phyloP scores from a whole-genome alignment of 2,113 vertebrate species.

The Lophius piscatorius region DNA sequence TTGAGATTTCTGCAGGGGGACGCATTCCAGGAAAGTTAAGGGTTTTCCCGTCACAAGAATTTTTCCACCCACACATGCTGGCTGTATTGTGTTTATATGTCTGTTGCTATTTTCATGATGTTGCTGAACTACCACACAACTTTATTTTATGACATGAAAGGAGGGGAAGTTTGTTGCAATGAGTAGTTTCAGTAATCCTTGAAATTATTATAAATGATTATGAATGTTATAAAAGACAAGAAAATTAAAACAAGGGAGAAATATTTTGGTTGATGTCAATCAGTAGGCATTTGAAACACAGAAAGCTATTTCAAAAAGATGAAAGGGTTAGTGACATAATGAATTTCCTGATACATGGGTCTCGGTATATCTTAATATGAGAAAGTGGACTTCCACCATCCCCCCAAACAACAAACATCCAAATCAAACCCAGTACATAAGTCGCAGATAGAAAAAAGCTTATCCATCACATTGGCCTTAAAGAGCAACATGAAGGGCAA shows the following conservation, averaged over 20 bases:
- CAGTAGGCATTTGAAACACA: not conserved
- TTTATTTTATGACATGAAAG: no score
- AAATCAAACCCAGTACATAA: no score
- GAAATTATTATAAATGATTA: not conserved
- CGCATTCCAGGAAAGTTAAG: conserved; percentile 47
- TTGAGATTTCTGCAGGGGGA: conserved; percentile 32
- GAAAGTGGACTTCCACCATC: not conserved
- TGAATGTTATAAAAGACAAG: not conserved
- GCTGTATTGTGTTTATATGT: conserved; percentile 16
- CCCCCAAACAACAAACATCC: no score
- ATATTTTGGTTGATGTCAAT: not conserved
- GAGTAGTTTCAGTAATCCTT: not conserved
- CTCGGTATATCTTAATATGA: not conserved
- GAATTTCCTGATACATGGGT: not conserved
- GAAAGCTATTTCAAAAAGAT: not conserved
- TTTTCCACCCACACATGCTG: conserved; percentile 29
- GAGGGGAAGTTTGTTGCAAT: conserved; percentile 6
- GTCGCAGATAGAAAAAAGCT: no score
- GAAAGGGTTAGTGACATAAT: not conserved
- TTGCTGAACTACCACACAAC: no score
- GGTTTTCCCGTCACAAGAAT: conserved; percentile 56
- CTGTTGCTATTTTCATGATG: conserved; percentile 24
- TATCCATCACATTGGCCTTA: not conserved
- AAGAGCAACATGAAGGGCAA: conserved; percentile 4
- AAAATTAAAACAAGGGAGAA: not conserved